phyloP scores from a whole-genome alignment of 2,797 vertebrate genomes.

The Hypotaenidia philippensis region DNA sequence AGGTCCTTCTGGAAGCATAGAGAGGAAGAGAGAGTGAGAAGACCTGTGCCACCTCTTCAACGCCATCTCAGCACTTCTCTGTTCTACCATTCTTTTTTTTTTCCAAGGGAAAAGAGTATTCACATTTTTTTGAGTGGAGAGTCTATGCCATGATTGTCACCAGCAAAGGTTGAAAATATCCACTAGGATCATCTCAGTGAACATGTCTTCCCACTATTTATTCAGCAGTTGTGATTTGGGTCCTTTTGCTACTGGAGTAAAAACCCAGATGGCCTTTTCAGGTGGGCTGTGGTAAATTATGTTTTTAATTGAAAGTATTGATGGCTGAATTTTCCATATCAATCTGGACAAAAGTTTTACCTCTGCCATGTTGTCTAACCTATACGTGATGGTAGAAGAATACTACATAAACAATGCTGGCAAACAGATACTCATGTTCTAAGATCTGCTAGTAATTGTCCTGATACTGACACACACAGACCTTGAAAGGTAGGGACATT shows the following conservation, averaged over 20 bases:
- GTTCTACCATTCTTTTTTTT: neutral
- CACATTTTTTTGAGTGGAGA: neutral
- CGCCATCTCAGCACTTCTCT: neutral
- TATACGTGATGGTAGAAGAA: neutral
- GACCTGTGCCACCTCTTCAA: neutral
- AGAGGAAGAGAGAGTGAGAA: neutral
- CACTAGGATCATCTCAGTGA: neutral
- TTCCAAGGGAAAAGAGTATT: neutral
- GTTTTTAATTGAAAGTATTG: neutral
- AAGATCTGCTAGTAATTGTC: neutral
- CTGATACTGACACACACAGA: neutral
- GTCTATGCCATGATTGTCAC: neutral
- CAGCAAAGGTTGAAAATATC: neutral
- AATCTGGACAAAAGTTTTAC: neutral
- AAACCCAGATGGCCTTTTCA: neutral
- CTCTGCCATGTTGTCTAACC: neutral
- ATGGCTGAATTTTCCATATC: neutral
- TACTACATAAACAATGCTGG: accelerated
- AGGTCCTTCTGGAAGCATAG: neutral
- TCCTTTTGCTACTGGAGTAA: neutral
- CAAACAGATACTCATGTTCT: neutral
- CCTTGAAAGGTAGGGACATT: neutral
- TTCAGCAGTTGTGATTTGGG: neutral
- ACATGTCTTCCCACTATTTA: neutral
- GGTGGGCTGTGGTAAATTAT: neutral